Evolutionary conservation across 2,888 invertebrate species (phyloP), one percentile per base, ranked within the genome.

Genomic region (Branchipolynoe longqiensis): DNA sequence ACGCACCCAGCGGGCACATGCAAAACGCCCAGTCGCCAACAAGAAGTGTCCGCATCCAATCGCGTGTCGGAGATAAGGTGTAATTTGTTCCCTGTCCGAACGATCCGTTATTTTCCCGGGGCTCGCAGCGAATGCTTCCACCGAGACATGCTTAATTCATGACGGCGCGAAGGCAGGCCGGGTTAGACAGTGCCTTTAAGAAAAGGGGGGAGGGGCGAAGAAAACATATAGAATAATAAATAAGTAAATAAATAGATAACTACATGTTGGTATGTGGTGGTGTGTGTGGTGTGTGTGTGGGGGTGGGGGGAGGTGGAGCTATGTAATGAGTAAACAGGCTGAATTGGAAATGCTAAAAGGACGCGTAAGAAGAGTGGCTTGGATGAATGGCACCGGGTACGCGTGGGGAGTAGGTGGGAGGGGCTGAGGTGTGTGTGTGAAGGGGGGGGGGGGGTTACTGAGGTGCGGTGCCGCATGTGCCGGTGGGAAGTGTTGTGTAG

Each of bases 1-100:
- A 78, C 14, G 18, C 78, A 41, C 78, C 78, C 54, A 4, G 6
- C 48, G 48, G 78, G 28, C 54, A 48, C 48, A 28, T 25, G 78
- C 78, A 78, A 78, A 78, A 48, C 48, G 41, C 78, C 25, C 25
- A 78, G 78, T 78, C 78, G n/a, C 25, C 78, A 25, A 78, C 48
- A 48, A 41, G 48, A 78, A 54, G 40, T 54, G 31, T 6, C 48
- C 28, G 18, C 31, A 41, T 78, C 78, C 41, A 54, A 78, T 78
- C 78, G 78, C 78, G 54, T 78, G 78, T 28, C 28, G 78, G 78
- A 78, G 78, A 78, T 78, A 78, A 78, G 78, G 48, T 25, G 41
- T 78, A 78, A 78, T 78, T 78, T 78, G 78, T 78, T 78, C 31
- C 78, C 31, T 78, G 78, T 78, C 78, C 69, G 69, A 69, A n/a